Evolutionary conservation across 2,113 vertebrate species (phyloP).

Genomic region (Agapornis roseicollis): DNA sequence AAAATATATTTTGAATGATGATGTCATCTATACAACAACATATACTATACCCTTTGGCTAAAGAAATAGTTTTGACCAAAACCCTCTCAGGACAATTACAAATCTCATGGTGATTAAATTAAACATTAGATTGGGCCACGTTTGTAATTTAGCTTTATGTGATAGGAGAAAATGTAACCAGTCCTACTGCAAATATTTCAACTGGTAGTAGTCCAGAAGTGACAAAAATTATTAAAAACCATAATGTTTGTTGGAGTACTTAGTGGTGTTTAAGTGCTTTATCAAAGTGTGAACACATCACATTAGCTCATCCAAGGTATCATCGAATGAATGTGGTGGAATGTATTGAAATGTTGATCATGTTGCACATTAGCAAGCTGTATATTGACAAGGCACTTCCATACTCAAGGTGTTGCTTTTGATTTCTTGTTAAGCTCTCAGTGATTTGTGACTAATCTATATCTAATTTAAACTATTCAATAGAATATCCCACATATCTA

Average conservation of each 20-base stretch:
- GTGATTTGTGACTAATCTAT: constrained; percentile 62
- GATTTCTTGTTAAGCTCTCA: constrained; percentile 37
- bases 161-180: neutral
- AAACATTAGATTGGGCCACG: neutral
- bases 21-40: neutral
- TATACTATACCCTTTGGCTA: neutral
- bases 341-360: constrained; percentile 20
- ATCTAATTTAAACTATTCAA: constrained; percentile 54
- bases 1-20: neutral
- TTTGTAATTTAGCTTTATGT: neutral
- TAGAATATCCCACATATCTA: neutral
- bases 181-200: neutral
- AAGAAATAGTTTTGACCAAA: neutral
- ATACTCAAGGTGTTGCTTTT: neutral
- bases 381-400: constrained; percentile 24
- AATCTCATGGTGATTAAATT: neutral
- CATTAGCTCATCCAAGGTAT: neutral
- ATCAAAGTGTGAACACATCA: neutral
- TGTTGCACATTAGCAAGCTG: neutral
- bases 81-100: neutral
- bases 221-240: neutral
- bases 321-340: neutral
- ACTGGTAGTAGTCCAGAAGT: neutral
- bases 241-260: neutral
- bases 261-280: neutral